A percentile compares a stretch with the other conserved stretches of the same genome.
phyloP scores from a whole-genome alignment of 2,797 vertebrate genomes.

The Diceros bicornis region DNA sequence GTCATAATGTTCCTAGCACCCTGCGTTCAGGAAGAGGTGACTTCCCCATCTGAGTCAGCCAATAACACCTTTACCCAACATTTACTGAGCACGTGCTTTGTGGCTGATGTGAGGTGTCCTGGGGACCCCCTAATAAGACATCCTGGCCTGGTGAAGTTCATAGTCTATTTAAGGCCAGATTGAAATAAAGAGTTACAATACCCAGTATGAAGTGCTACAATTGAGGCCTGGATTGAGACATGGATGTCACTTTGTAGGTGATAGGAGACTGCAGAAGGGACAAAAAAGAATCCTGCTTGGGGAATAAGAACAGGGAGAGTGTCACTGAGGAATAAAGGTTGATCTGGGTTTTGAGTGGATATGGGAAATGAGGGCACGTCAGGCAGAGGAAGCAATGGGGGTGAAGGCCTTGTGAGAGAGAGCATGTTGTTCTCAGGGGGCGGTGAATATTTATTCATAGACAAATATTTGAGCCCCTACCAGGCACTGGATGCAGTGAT shows the following conservation, averaged over 20 bases:
- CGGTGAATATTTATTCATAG: not conserved
- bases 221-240: accelerated
- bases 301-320: not conserved
- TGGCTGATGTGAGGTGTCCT: not conserved
- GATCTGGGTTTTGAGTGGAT: not conserved
- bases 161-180: not conserved
- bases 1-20: not conserved
- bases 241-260: not conserved
- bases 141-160: not conserved
- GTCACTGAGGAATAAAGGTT: not conserved
- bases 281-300: not conserved
- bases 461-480: not conserved
- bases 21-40: not conserved
- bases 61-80: not conserved
- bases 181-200: not conserved
- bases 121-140: not conserved
- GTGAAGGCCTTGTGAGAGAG: not conserved
- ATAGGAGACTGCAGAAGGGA: not conserved
- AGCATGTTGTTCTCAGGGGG: not conserved
- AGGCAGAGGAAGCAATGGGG: not conserved
- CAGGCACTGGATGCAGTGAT: not conserved
- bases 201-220: accelerated
- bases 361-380: not conserved
- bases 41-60: not conserved
- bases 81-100: not conserved